Evolutionary conservation across 2,797 vertebrate species (phyloP).

Genomic region (Crossoptilon crossoptilon): DNA sequence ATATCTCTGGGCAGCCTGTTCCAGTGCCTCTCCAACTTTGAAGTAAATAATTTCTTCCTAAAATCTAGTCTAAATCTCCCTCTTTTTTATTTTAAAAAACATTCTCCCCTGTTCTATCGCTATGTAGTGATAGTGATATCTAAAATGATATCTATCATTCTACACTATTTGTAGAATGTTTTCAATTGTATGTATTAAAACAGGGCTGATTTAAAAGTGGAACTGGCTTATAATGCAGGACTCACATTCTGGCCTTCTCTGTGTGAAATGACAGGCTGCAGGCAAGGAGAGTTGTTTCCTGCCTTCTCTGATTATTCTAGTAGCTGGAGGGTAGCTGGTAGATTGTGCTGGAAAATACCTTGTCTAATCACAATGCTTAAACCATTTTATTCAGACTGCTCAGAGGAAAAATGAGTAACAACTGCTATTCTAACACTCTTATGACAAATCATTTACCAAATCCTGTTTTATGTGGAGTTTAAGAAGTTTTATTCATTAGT

Average conservation of each 20-base stretch:
- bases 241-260: neutral
- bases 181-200: neutral
- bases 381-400: neutral
- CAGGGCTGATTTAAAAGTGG: neutral
- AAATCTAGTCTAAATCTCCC: neutral
- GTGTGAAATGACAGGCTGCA: neutral
- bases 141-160: no score
- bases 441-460: neutral
- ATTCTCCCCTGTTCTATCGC: neutral
- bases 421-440: neutral
- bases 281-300: neutral
- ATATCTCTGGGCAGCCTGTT: neutral
- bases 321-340: neutral
- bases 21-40: neutral
- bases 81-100: neutral
- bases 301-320: neutral
- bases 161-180: no score
- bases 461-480: neutral
- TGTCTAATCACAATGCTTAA: neutral
- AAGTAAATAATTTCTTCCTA: neutral
- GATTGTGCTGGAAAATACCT: neutral
- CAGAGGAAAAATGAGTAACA: neutral
- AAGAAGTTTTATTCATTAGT: neutral
- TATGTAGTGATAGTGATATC: neutral
- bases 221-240: neutral